A percentile compares a stretch with the other conserved stretches of the same genome.
These are phyloP conservation scores for Spilarctia lutea DNA, from an alignment of 2,888 invertebrate species.

Conservation along the genomic window DNA sequence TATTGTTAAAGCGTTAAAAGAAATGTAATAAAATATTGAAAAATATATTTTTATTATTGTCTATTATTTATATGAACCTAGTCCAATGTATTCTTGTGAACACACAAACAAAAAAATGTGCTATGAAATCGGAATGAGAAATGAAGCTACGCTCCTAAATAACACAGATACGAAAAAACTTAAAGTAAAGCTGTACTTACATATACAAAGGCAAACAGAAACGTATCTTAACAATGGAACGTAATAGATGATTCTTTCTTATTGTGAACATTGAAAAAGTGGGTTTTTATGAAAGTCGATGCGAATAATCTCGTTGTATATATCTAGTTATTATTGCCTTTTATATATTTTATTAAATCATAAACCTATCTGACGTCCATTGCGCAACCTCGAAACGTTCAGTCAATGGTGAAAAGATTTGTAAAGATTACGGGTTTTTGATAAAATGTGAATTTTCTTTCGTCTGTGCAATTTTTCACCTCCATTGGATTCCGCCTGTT, in stretches of 20 bases:
- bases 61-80: neutral
- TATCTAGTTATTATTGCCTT: slow-evolving; percentile 23
- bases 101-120: slow-evolving; percentile 20
- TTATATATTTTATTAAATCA: slow-evolving; percentile 21
- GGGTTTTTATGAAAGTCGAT: slow-evolving; percentile 64
- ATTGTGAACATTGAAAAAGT: slow-evolving; percentile 66
- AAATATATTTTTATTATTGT: slow-evolving; percentile 2
- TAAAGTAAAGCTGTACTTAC: slow-evolving; percentile 44
- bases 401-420: slow-evolving; percentile 46
- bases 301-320: slow-evolving; percentile 56
- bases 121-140: slow-evolving; percentile 25
- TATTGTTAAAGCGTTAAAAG: slow-evolving; percentile 91
- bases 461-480: slow-evolving; percentile 68
- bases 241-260: slow-evolving; percentile 70
- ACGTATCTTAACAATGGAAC: slow-evolving; percentile 63
- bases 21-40: slow-evolving; percentile 74
- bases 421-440: slow-evolving; percentile 48
- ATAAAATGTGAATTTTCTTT: slow-evolving; percentile 50
- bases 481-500: slow-evolving; percentile 65
- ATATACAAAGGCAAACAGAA: slow-evolving; percentile 54
- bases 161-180: slow-evolving; percentile 36
- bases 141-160: slow-evolving; percentile 30
- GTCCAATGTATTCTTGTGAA: neutral
- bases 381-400: slow-evolving; percentile 9
- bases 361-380: slow-evolving; percentile 8